A percentile compares a stretch with the other conserved stretches of the same genome.
phyloP scores from a whole-genome alignment of 2,797 vertebrate genomes.

The Melanotaenia trifasciata region DNA sequence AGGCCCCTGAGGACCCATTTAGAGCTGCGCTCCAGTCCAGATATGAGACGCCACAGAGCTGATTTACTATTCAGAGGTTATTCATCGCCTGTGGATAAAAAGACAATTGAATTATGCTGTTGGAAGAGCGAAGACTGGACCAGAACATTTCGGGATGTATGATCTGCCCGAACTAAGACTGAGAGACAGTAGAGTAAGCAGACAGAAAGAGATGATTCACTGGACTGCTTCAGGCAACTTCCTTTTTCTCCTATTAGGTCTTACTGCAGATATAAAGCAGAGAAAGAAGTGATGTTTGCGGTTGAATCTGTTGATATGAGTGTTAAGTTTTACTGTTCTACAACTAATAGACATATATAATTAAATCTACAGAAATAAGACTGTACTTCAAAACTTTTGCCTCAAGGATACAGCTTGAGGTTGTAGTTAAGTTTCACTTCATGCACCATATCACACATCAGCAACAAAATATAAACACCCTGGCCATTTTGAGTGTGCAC shows the following conservation, averaged over 20 bases:
- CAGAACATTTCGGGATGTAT: constrained; percentile 38
- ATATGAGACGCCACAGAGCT: constrained; percentile 66
- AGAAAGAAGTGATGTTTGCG: constrained; percentile 20
- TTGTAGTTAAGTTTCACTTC: too few relatives aligned
- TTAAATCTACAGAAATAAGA: not conserved
- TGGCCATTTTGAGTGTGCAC: too few relatives aligned
- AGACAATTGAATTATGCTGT: constrained; percentile 75
- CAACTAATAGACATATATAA: not conserved
- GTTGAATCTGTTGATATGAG: constrained; percentile 9
- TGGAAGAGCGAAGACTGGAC: constrained; percentile 49
- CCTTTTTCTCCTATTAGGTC: constrained; percentile 40
- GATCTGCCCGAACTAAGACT: constrained; percentile 35
- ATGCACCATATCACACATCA: too few relatives aligned
- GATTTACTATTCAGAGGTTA: constrained; percentile 77
- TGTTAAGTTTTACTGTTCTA: not conserved
- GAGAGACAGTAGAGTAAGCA: constrained; percentile 41
- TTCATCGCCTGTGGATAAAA: constrained; percentile 73
- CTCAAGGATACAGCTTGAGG: too few relatives aligned
- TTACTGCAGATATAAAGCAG: constrained; percentile 43
- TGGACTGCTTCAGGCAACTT: constrained; percentile 49
- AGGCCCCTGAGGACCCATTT: constrained; percentile 63
- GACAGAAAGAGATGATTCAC: constrained; percentile 39
- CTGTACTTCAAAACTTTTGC: too few relatives aligned
- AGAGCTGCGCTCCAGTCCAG: constrained; percentile 54
- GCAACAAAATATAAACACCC: too few relatives aligned